Conservation (phyloP, 2,113 vertebrate species). For the Chaetops frenatus region DNA sequence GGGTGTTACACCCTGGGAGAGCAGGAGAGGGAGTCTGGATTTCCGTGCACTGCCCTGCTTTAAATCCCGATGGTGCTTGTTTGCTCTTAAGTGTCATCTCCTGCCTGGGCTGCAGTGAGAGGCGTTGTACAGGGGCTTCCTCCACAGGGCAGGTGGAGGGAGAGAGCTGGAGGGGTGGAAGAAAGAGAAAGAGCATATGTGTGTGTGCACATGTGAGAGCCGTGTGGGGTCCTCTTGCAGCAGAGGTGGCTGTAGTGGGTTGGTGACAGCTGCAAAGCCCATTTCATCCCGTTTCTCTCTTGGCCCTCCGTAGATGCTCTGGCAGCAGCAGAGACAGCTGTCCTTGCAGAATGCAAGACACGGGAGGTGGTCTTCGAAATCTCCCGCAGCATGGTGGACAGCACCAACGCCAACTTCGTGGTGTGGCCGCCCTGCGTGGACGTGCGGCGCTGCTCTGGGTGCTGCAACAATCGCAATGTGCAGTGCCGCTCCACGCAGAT, state of each 20-base stretch:
- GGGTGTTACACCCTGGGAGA: neutral
- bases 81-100: neutral
- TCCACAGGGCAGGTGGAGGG: neutral
- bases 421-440: constrained; percentile 92
- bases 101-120: neutral
- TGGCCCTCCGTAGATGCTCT: constrained; percentile 13
- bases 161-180: neutral
- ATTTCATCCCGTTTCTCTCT: neutral
- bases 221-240: neutral
- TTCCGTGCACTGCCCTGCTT: neutral
- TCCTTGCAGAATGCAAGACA: constrained; percentile 86
- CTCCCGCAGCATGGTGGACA: constrained; percentile 85
- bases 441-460: constrained; percentile 94
- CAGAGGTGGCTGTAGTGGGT: neutral
- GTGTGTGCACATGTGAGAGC: neutral
- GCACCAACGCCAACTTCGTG: constrained; percentile 87
- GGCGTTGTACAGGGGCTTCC: neutral
- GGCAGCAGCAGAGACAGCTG: constrained; percentile 75
- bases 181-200: neutral
- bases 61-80: neutral
- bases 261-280: neutral
- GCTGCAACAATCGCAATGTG: constrained; percentile 81
- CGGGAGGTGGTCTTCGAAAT: constrained; percentile 89
- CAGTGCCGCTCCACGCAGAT: constrained; percentile 80
- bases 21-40: neutral